Percentiles rank a stretch among this genome's conserved stretches.
phyloP scores from a whole-genome alignment of 1,140 invertebrate species.

The Ooceraea biroi region DNA sequence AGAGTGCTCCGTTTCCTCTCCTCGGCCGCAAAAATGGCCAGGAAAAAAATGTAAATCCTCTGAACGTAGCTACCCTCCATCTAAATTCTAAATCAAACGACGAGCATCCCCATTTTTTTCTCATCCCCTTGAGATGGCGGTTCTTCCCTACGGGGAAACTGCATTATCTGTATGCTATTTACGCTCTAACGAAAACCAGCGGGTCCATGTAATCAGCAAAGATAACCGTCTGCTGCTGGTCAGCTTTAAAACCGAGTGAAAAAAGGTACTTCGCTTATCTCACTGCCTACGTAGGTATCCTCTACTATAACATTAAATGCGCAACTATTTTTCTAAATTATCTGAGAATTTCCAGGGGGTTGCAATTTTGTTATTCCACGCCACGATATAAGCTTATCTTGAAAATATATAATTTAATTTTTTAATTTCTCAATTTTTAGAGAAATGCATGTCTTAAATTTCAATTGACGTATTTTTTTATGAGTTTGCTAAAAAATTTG shows the following conservation, averaged over 20 bases:
- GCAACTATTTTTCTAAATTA: no score
- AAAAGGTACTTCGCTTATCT: neutral
- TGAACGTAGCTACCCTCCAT: neutral
- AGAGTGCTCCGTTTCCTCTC: neutral
- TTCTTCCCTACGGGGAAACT: conserved; percentile 9
- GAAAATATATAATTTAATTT: no score
- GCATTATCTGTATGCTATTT: neutral
- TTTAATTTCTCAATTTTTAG: no score
- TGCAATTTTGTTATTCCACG: no score
- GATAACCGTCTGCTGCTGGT: neutral
- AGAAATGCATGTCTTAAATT: no score
- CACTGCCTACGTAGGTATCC: no score
- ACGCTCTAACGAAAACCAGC: neutral
- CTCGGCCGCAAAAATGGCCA: neutral
- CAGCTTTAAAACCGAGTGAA: neutral
- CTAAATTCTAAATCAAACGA: conserved; percentile 9
- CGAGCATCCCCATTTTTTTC: neutral
- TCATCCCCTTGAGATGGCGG: neutral
- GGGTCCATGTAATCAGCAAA: neutral
- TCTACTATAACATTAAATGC: no score
- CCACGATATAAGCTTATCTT: no score
- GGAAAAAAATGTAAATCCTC: neutral
- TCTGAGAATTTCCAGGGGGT: no score
- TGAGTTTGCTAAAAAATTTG: neutral
- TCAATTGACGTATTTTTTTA: neutral